Conservation (phyloP, 2,888 invertebrate species). For the Merodon equestris region DNA sequence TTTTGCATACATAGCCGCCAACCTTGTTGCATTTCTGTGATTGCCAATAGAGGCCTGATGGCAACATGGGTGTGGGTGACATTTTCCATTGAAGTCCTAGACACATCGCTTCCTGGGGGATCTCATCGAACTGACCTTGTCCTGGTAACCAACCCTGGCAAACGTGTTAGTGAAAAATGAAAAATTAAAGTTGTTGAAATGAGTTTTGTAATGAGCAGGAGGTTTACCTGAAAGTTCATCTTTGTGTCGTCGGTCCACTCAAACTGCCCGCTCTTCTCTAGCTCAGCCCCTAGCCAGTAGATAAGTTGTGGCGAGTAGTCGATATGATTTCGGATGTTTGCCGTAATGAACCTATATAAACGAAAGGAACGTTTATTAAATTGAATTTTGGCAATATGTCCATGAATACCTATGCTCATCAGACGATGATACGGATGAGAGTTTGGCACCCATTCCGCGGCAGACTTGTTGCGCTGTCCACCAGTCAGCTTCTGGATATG, state of each 20-base stretch:
- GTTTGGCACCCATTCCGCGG: constrained; percentile 84
- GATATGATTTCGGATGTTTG: constrained; percentile 84
- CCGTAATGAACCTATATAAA: constrained; percentile 81
- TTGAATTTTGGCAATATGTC: no score
- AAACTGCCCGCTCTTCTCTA: constrained; percentile 79
- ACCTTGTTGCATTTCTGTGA: constrained; percentile 82
- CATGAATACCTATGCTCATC: constrained; percentile 84
- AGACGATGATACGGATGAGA: constrained; percentile 84
- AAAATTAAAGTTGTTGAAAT: constrained; percentile 1
- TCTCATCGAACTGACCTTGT: constrained; percentile 78
- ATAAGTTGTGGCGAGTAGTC: constrained; percentile 86
- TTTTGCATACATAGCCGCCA: constrained; percentile 86
- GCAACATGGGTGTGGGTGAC: constrained; percentile 83
- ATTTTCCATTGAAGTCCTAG: constrained; percentile 84
- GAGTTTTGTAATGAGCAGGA: background rate
- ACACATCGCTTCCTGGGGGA: constrained; percentile 77
- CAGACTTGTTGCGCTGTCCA: constrained; percentile 85
- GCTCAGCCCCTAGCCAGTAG: constrained; percentile 86
- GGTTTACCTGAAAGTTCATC: constrained; percentile 80
- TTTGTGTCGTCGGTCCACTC: constrained; percentile 84
- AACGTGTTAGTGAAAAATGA: background rate
- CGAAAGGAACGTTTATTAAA: no score
- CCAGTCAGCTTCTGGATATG: constrained; percentile 89
- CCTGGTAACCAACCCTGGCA: constrained; percentile 82
- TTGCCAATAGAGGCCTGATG: constrained; percentile 87